phyloP scores from a whole-genome alignment of 2,113 vertebrate species.

The Athene noctua region DNA sequence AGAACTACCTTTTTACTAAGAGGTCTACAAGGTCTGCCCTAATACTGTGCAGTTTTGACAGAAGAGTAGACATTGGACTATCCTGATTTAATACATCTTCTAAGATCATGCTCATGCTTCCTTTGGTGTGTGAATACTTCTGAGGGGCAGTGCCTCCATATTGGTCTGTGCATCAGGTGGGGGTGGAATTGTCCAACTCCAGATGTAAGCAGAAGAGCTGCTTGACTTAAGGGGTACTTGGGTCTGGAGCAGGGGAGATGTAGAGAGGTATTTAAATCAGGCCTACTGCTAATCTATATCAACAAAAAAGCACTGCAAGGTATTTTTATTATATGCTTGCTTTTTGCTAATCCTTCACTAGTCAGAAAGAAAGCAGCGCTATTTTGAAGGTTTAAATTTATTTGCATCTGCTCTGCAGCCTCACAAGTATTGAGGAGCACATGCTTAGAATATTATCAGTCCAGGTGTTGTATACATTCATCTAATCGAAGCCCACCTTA shows the following conservation, averaged over 20 bases:
- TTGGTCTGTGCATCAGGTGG: neutral
- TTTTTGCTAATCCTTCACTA: neutral
- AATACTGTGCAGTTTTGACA: neutral
- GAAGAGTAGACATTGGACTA: neutral
- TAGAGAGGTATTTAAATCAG: neutral
- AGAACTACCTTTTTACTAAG: neutral
- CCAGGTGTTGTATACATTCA: fast-evolving
- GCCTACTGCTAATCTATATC: neutral
- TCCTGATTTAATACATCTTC: neutral
- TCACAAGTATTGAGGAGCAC: neutral
- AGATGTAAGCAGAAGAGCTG: neutral
- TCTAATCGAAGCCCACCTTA: neutral
- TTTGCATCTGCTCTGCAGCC: neutral
- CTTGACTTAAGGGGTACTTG: neutral
- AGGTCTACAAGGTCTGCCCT: neutral
- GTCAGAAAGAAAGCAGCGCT: neutral
- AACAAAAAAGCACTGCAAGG: neutral
- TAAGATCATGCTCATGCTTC: neutral
- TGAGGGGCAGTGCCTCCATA: neutral
- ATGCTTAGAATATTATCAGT: neutral
- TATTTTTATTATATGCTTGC: conserved; percentile 1
- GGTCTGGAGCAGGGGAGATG: neutral
- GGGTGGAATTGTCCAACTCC: neutral
- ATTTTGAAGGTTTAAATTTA: neutral
- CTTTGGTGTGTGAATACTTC: neutral